Percentiles rank a stretch among this genome's conserved stretches.
These are phyloP conservation scores for Mystacornis crossleyi DNA, from an alignment of 2,113 vertebrate genomes.

Conservation along the genomic window DNA sequence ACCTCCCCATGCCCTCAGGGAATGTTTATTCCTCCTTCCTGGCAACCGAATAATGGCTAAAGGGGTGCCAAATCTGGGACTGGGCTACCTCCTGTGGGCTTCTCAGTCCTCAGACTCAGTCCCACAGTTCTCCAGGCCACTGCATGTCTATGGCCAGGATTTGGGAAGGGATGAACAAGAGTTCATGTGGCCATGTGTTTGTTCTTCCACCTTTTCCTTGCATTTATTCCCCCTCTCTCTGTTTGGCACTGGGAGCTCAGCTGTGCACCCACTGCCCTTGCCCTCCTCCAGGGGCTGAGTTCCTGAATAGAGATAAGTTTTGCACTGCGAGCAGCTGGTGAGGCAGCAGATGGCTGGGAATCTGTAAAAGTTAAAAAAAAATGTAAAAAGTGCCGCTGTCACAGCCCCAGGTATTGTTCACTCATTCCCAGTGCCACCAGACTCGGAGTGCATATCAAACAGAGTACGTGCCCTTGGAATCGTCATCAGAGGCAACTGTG, in stretches of 20 bases:
- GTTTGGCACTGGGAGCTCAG: not conserved
- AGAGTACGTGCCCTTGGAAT: not conserved
- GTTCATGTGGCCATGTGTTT: not conserved
- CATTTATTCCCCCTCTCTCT: fast-evolving
- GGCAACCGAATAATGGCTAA: not conserved
- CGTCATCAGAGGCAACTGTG: not conserved
- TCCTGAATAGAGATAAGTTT: not conserved
- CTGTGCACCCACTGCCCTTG: not conserved
- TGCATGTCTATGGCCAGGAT: not conserved
- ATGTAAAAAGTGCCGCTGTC: not conserved
- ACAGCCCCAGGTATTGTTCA: not conserved
- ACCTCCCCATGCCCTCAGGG: not conserved
- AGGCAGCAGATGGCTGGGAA: slow-evolving; percentile 50
- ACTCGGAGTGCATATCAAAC: not conserved
- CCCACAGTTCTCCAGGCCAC: not conserved
- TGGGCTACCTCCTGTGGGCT: not conserved
- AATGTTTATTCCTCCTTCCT: not conserved
- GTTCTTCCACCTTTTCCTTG: not conserved
- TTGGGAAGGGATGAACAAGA: not conserved
- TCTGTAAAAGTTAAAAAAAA: not conserved
- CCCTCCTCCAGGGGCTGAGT: not conserved
- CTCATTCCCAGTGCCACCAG: not conserved
- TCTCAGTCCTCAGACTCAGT: not conserved
- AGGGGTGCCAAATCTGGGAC: not conserved
- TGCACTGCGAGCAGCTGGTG: slow-evolving; percentile 17